A percentile compares a stretch with the other conserved stretches of the same genome.
Evolutionary conservation across 2,113 vertebrate genomes (phyloP).

Genomic region (Notarius lentiginosus): DNA sequence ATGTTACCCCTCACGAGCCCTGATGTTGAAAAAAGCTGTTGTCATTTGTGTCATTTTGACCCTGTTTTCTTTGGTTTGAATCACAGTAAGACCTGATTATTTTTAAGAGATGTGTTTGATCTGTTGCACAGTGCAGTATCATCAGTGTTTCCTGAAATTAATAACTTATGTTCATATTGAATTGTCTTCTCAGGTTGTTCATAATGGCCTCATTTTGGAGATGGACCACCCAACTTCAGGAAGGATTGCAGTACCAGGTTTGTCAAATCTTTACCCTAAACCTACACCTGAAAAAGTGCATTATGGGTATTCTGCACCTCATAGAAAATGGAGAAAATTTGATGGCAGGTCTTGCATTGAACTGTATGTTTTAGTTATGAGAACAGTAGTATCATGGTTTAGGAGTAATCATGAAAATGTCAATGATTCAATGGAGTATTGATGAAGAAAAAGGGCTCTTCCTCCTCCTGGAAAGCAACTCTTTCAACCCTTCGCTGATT

Average conservation of each 20-base stretch:
- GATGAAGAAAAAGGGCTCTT: background rate
- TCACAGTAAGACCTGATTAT: background rate
- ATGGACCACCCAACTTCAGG: conserved; percentile 89
- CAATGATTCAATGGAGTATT: background rate
- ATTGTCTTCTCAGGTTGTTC: conserved; percentile 76
- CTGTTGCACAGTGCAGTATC: background rate
- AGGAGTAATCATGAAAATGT: background rate
- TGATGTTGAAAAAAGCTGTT: background rate
- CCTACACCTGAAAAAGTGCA: background rate
- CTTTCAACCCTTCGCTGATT: background rate
- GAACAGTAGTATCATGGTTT: background rate
- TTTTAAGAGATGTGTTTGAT: background rate
- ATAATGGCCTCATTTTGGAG: conserved; percentile 87
- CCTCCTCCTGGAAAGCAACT: background rate
- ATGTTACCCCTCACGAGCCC: conserved; percentile 4
- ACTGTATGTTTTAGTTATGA: background rate
- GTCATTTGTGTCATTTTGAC: conserved; percentile 29
- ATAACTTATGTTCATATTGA: background rate
- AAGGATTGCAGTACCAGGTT: conserved; percentile 84
- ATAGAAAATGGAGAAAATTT: background rate
- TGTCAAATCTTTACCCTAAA: conserved; percentile 48
- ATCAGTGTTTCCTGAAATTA: background rate
- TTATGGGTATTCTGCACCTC: background rate
- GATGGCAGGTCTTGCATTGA: background rate
- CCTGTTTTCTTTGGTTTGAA: conserved; percentile 10